Percentiles rank a stretch among this genome's conserved stretches.
These are phyloP conservation scores for Drosophila melanogaster DNA, from an alignment of 1,140 invertebrate genomes.

Conservation along the genomic window DNA sequence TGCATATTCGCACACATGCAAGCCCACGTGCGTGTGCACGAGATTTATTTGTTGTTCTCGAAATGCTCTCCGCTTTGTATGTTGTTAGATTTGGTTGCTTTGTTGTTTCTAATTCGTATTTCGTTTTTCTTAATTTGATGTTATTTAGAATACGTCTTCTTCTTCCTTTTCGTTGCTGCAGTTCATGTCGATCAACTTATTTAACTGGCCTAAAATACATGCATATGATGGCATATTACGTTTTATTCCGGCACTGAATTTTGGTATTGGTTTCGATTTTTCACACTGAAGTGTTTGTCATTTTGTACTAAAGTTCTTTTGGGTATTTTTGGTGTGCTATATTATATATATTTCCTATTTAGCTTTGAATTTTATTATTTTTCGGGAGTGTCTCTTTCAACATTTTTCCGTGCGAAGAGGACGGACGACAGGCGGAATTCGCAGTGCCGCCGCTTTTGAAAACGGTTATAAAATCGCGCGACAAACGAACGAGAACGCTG, in stretches of 20 bases:
- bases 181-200: conserved; percentile 45
- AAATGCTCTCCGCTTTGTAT: not conserved
- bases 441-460: conserved; percentile 66
- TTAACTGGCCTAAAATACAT: not conserved
- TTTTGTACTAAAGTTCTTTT: not conserved
- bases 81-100: conserved; percentile 3
- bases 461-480: conserved; percentile 74
- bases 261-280: not conserved
- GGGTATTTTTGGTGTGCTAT: not conserved
- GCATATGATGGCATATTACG: not conserved
- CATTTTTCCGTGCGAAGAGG: conserved; percentile 40
- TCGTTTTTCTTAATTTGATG: conserved; percentile 1
- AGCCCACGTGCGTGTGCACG: conserved; percentile 21
- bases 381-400: not conserved
- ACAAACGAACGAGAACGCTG: conserved; percentile 49
- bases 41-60: conserved; percentile 31
- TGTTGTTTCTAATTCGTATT: conserved; percentile 10
- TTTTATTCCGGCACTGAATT: conserved; percentile 6
- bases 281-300: no score
- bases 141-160: conserved; percentile 1
- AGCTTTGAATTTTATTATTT: not conserved
- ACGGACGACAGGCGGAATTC: conserved; percentile 43
- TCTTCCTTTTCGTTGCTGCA: conserved; percentile 27
- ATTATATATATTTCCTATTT: not conserved
- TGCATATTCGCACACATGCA: conserved; percentile 35